Base-by-base conservation (phyloP, 2,888 invertebrate species). In the Rhingia rostrata region DNA sequence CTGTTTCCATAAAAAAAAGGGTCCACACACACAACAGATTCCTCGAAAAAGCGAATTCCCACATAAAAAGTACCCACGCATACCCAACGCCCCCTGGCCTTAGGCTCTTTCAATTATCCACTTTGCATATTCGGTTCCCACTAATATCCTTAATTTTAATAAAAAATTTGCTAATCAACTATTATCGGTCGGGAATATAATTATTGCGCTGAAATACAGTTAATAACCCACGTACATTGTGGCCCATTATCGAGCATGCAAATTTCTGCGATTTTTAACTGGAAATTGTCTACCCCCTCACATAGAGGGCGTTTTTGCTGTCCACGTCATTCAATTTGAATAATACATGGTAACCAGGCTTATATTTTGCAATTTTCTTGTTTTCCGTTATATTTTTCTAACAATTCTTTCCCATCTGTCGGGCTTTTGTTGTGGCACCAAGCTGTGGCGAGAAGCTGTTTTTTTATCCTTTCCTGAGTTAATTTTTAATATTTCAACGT, bases 401-500 rank as follows among this genome's bases (percentile, higher is more conserved):
- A 41, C 41, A 5, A 3, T 53, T 45, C 35, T 63, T 58, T 56
- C 41, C 39, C 43, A 41, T 75, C 12, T 41, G 74, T 45, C 75
- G 32, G 53, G 14, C 66, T 67, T 67, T 60, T 75, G 53, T 61
- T 69, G 33, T 14, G 54, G 60, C 69, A 30, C 14, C 10, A 61
- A n/a, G n/a, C 77, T 54, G 53, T 4, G 54, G 47, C 22, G 22
- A 22, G 54, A 47, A 69, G 35, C 58, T 49, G 53, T 75, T 6
- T 43, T 37, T 14, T 63, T 72, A 22, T 22, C 22, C 22, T 22
- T 49, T 49, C 49, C 30, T 14, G 33, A 54, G 69, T 69, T 69
- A 77, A 69, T 69, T 61, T 69, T 63, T 69, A 67, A 69, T 77
- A 45, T 69, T 61, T 77, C 37, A 14, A 61, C 47, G 4, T 51